phyloP scores from a whole-genome alignment of 2,888 invertebrate genomes.

The Prosapia bicincta region DNA sequence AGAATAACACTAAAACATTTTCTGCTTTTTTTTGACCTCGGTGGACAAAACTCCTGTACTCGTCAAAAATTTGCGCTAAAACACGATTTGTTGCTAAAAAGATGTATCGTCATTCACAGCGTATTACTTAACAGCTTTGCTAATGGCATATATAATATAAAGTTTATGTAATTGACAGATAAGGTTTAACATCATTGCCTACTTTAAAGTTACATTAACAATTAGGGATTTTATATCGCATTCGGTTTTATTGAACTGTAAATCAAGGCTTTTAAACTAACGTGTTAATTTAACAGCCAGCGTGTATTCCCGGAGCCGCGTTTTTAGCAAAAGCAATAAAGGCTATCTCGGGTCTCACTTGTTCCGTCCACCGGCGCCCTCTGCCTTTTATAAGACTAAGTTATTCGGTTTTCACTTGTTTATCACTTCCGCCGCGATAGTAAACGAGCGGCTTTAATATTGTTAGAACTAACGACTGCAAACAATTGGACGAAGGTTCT shows the following conservation, averaged over 20 bases:
- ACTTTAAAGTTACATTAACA: neutral
- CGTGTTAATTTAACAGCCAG: neutral
- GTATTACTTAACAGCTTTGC: neutral
- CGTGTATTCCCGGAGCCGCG: neutral
- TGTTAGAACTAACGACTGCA: neutral
- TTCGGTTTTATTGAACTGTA: neutral
- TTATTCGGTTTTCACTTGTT: neutral
- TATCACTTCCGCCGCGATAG: neutral
- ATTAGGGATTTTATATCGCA: neutral
- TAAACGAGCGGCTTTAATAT: neutral
- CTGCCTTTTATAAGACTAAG: neutral
- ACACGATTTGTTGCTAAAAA: neutral
- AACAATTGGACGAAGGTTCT: neutral
- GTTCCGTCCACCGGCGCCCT: neutral
- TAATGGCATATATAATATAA: neutral
- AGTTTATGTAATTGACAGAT: neutral
- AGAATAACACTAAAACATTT: no score
- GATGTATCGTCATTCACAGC: neutral
- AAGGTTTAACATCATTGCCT: neutral
- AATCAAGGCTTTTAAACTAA: neutral
- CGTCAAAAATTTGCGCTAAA: no score
- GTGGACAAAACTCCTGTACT: no score
- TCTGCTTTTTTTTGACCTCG: no score
- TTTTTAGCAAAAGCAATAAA: neutral
- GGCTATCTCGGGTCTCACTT: neutral